These are phyloP conservation scores for Aegotheles bennettii DNA, from an alignment of 2,113 vertebrate species.

Conservation along the genomic window DNA sequence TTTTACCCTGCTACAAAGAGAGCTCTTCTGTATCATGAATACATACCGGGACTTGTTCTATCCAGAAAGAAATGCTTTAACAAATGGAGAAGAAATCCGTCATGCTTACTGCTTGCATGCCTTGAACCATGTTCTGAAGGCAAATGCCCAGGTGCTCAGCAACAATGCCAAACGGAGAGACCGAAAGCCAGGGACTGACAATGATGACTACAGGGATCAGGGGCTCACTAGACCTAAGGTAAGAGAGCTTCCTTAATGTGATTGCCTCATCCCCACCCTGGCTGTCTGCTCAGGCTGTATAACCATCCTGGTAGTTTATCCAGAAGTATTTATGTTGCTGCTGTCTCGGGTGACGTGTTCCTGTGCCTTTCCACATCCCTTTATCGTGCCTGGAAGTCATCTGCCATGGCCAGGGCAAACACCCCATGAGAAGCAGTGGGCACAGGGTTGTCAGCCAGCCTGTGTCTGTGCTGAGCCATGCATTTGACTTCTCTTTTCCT, in stretches of 20 bases:
- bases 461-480: background rate
- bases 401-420: background rate
- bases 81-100: conserved; percentile 80
- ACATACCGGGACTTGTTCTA: conserved; percentile 88
- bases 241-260: background rate
- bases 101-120: conserved; percentile 87
- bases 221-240: conserved; percentile 97
- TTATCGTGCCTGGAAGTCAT: rapidly evolving
- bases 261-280: background rate
- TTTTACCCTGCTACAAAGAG: conserved; percentile 82
- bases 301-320: background rate
- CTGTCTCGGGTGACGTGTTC: background rate
- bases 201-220: conserved; percentile 86
- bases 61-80: conserved; percentile 79
- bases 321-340: background rate
- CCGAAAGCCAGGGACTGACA: conserved; percentile 61
- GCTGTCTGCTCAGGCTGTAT: background rate
- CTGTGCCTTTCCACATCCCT: background rate
- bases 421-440: background rate
- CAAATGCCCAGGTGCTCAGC: conserved; percentile 86
- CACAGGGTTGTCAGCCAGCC: background rate
- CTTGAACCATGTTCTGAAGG: conserved; percentile 92
- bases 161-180: conserved; percentile 83
- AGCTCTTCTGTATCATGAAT: conserved; percentile 90
- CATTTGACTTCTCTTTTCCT: background rate